Conservation (phyloP, 1,140 invertebrate genomes). For the Anastatus disparis region DNA sequence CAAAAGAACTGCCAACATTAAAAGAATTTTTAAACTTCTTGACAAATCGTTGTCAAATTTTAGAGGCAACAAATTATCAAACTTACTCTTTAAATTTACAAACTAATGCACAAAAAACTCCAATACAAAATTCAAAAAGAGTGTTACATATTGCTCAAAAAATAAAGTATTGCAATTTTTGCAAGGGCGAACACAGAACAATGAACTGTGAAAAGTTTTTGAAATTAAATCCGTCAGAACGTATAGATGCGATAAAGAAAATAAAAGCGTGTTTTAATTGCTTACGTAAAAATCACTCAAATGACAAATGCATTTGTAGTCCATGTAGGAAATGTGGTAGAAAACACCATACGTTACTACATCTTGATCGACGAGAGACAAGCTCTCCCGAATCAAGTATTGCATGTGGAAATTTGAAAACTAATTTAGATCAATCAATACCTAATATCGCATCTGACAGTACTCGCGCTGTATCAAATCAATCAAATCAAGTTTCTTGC, state of each 20-base stretch:
- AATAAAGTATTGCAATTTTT: not conserved
- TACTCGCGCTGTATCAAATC: not conserved
- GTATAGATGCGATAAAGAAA: conserved; percentile 9
- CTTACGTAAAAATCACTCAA: not conserved
- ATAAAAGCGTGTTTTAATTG: conserved; percentile 31
- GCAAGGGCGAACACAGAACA: conserved; percentile 33
- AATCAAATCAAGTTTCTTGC: not conserved
- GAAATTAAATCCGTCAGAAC: conserved; percentile 3
- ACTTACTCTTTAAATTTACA: not conserved
- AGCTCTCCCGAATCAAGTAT: not conserved
- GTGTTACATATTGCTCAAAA: not conserved
- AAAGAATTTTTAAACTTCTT: conserved; percentile 13
- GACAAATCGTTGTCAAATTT: conserved; percentile 14
- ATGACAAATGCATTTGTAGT: not conserved
- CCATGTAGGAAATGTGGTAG: not conserved
- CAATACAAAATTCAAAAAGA: not conserved
- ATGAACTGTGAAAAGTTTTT: conserved; percentile 30
- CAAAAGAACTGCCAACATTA: conserved; percentile 45
- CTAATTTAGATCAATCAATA: not conserved
- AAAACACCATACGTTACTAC: conserved; percentile 38
- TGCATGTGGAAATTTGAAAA: not conserved
- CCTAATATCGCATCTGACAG: not conserved
- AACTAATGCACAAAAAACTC: not conserved
- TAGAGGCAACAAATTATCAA: conserved; percentile 2
- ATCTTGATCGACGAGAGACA: conserved; percentile 5